Percentiles rank a stretch among this genome's conserved stretches.
These are phyloP conservation scores for Chromobotia macracanthus DNA, from an alignment of 2,797 vertebrate species.

Conservation along the genomic window DNA sequence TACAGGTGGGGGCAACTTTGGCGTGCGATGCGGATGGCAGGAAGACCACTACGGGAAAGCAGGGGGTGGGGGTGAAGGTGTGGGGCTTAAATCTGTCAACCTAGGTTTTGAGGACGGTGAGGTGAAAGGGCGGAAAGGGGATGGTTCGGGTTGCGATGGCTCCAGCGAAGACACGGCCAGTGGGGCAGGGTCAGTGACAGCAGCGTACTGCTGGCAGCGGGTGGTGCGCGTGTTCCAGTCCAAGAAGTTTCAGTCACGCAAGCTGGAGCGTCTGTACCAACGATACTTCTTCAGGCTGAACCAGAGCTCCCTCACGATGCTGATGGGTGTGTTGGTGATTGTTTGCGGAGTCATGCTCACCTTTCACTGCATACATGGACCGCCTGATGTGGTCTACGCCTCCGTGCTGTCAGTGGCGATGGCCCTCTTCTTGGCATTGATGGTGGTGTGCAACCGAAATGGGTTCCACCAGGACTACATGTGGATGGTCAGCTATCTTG, in stretches of 20 bases:
- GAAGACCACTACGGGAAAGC: slow-evolving; percentile 92
- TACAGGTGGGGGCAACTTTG: slow-evolving; percentile 74
- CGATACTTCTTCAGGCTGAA: slow-evolving; percentile 97
- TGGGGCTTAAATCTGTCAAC: slow-evolving; percentile 87
- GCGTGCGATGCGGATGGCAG: slow-evolving; percentile 89
- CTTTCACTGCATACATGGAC: slow-evolving; percentile 87
- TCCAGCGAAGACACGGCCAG: slow-evolving; percentile 72
- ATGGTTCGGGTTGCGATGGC: slow-evolving; percentile 62
- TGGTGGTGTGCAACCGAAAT: slow-evolving; percentile 93
- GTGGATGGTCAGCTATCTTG: slow-evolving; percentile 96
- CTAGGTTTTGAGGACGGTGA: slow-evolving; percentile 87
- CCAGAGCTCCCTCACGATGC: slow-evolving; percentile 95
- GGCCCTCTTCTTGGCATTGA: slow-evolving; percentile 87
- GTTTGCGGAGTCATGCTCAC: slow-evolving; percentile 90
- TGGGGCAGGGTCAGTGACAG: slow-evolving; percentile 64
- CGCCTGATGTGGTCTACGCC: slow-evolving; percentile 78
- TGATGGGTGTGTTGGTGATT: slow-evolving; percentile 93
- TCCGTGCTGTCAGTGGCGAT: slow-evolving; percentile 84
- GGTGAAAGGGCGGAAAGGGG: slow-evolving; percentile 72
- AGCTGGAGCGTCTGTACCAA: slow-evolving; percentile 95
- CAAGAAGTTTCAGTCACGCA: slow-evolving; percentile 93
- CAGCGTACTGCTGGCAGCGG: slow-evolving; percentile 83
- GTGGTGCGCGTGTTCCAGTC: slow-evolving; percentile 90
- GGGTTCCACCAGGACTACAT: slow-evolving; percentile 97
- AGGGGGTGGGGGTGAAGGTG: slow-evolving; percentile 76